Evolutionary conservation across 2,888 invertebrate species (phyloP).

Genomic region (Nycteola revayana): DNA sequence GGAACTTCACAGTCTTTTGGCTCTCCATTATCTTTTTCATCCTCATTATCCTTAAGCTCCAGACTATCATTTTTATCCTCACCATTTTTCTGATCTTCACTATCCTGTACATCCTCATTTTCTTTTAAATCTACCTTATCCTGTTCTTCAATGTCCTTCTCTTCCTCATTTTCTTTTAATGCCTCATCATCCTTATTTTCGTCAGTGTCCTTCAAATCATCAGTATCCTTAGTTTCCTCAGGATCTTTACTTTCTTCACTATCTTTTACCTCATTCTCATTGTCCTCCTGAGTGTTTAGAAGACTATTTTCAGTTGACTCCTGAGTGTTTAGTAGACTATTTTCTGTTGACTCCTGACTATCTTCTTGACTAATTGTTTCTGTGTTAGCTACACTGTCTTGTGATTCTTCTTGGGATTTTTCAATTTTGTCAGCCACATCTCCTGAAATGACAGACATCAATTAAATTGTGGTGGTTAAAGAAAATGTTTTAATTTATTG

Average conservation of each 20-base stretch:
- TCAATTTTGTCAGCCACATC: too few relatives aligned
- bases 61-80: too few relatives aligned
- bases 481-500: too few relatives aligned
- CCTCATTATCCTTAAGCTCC: not conserved
- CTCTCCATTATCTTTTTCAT: too few relatives aligned
- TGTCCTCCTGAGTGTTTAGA: constrained; percentile 2
- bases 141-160: constrained; percentile 43
- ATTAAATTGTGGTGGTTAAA: too few relatives aligned
- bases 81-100: not conserved
- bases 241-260: constrained; percentile 14
- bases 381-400: too few relatives aligned
- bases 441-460: too few relatives aligned
- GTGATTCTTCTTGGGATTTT: too few relatives aligned
- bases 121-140: too few relatives aligned
- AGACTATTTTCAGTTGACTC: constrained; percentile 12
- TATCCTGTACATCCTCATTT: constrained; percentile 32
- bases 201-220: constrained; percentile 34
- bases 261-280: constrained; percentile 11
- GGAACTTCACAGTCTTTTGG: constrained; percentile 18
- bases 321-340: not conserved
- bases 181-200: constrained; percentile 33
- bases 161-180: constrained; percentile 34
- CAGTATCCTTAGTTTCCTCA: constrained; percentile 10
- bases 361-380: constrained; percentile 32
- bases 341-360: constrained; percentile 26